Evolutionary conservation across 2,888 invertebrate species (phyloP).

Genomic region (Stictocephala bisonia): DNA sequence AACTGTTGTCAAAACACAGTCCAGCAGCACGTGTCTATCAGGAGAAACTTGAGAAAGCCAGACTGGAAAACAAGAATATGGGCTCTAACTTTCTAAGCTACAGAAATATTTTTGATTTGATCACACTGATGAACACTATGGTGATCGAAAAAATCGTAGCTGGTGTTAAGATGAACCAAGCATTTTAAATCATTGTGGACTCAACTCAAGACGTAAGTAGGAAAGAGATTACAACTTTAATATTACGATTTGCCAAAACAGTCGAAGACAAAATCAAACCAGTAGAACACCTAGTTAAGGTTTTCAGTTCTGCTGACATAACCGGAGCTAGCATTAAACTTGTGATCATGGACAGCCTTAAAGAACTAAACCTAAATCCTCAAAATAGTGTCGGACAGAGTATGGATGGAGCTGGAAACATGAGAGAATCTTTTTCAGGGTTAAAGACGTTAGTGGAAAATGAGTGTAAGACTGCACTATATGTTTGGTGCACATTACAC

Average conservation of each 20-base stretch:
- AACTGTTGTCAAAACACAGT: conserved; percentile 25
- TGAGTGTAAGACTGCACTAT: conserved; percentile 1
- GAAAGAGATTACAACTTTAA: neutral
- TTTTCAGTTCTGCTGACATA: conserved; percentile 10
- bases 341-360: neutral
- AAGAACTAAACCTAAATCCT: neutral
- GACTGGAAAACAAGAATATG: neutral
- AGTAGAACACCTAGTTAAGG: neutral
- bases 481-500: conserved; percentile 24
- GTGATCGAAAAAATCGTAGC: neutral
- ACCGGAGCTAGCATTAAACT: neutral
- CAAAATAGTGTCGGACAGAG: neutral
- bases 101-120: conserved; percentile 22
- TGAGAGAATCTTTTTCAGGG: neutral
- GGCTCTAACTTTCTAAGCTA: conserved; percentile 5
- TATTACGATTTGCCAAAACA: neutral
- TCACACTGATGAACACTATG: neutral
- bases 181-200: neutral
- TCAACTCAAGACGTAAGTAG: conserved; percentile 15
- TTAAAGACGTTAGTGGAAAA: neutral
- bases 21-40: neutral
- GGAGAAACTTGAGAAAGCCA: neutral
- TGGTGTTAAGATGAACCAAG: neutral
- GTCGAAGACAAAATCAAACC: neutral
- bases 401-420: conserved; percentile 10